These are phyloP conservation scores for Nemurella pictetii DNA, from an alignment of 2,888 invertebrate species.

Conservation along the genomic window DNA sequence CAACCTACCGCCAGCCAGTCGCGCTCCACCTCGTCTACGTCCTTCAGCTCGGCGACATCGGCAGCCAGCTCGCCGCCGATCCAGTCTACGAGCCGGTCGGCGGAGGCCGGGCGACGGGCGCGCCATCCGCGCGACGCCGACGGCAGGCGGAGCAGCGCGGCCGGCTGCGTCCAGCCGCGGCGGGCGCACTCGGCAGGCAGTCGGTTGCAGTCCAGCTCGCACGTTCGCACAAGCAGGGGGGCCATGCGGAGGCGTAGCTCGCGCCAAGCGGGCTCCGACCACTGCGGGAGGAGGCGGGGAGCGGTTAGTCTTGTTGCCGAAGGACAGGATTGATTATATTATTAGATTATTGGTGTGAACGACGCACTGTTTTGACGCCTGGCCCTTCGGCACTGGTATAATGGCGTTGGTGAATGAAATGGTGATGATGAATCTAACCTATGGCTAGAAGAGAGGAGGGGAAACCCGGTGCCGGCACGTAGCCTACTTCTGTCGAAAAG, in stretches of 20 bases:
- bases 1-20: constrained; percentile 47
- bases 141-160: constrained; percentile 55
- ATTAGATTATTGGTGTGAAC: too few relatives aligned
- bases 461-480: too few relatives aligned
- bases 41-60: constrained; percentile 50
- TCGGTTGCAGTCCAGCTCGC: constrained; percentile 54
- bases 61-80: constrained; percentile 53
- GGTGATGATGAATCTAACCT: too few relatives aligned
- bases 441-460: too few relatives aligned
- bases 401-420: too few relatives aligned
- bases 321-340: too few relatives aligned
- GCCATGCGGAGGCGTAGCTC: constrained; percentile 51
- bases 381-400: too few relatives aligned
- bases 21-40: constrained; percentile 45
- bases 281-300: too few relatives aligned
- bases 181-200: constrained; percentile 51
- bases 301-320: too few relatives aligned
- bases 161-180: constrained; percentile 54
- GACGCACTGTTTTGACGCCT: too few relatives aligned
- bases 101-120: background rate
- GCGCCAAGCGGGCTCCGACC: constrained; percentile 52
- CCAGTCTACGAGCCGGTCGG: constrained; percentile 53
- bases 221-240: constrained; percentile 55
- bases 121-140: background rate
- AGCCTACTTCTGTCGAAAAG: too few relatives aligned